Base-by-base conservation (phyloP, 2,888 invertebrate species). In the Thera britannica region DNA sequence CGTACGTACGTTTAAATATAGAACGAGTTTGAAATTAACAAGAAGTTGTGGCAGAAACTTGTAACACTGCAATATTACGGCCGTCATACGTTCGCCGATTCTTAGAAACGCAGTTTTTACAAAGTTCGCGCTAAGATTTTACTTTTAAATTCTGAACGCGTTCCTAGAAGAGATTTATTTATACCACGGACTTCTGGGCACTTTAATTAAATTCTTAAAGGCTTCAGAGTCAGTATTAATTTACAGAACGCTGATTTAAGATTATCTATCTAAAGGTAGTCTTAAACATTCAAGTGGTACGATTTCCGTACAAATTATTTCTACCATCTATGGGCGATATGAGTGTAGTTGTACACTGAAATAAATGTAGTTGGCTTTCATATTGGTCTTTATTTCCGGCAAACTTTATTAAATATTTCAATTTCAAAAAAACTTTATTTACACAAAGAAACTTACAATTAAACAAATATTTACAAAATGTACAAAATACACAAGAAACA, bases 81-180 rank as follows among this genome's bases (percentile, higher is more conserved):
- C 59, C 49, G 59, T n/a, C 23, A 34, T 3, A 7, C 44, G 9
- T 46, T 46, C 8, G 7, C 44, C 44, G 44, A 2, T 44, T 38
- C n/a, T 51, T 12, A 8, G 3, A 51, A 59, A 51, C 12, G 1
- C 12, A 51, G 34, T 3, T 8, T 38, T 51, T 8, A 4, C 36
- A 8, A 38, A 35, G 54, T 6, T 35, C 3, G 54, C 54, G 54
- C 54, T 51, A 44, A 54, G 62, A 60, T 69, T 52, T 67, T 71
- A 77, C 75, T 74, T 75, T 76, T 75, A 69, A 74, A 65, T 70
- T 74, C 73, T 76, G 44, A 61, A 54, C 49, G 61, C 35, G 52
- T 52, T 41, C 52, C 41, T n/a, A 34, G 38, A 52, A 7, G 44
- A 46, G 51, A 38, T 59, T 59, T 51, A 49, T 52, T 38, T 23